Base-by-base conservation (phyloP, 2,113 vertebrate genomes). In the Silurus glanis region DNA sequence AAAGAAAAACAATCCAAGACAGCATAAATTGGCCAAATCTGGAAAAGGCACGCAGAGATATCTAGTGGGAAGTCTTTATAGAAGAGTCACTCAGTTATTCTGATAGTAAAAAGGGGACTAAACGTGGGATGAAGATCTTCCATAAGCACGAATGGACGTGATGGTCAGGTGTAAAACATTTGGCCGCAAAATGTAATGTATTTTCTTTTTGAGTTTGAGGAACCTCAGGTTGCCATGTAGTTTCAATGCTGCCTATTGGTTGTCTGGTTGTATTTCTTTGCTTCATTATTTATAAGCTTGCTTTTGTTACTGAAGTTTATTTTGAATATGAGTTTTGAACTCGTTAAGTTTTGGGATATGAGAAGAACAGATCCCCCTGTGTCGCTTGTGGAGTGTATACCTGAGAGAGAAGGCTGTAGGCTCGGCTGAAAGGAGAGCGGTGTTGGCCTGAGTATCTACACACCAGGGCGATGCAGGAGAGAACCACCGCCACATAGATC, bases 401-500 rank as follows among this genome's bases (percentile, higher is more conserved):
- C 94, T 90, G 89, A 25, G 51, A 83, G 0, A 92, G 13, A 14
- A 1, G 87, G 87, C 76, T 86, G 87, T 86, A 49, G 16, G 93
- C 16, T 3, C 82, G 45, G 47, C 61, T 89, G 64, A 95, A 87
- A 0, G 93, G 92, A n/a, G 87, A 93, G 55, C 93, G 91, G 23
- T 92, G 94, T 80, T 93, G 94, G 5, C 94, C 95, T 0, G 93
- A 94, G 91, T 95, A 96, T 86, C 91, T 66, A 83, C 96, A 97
- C 53, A 97, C 93, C 0, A 95, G 62, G 2, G 90, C 87, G 0
- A 93, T 81, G 37, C 93, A 82, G 0, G 92, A 16, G 16, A 98
- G 89, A 69, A 98, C 86, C 19, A 92, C 87, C 2, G 88, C 69
- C 56, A 97, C 71, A 88, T 99, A 99, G 19, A 96, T 8, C 0